phyloP scores from a whole-genome alignment of 2,797 vertebrate genomes.

The Pyrocephalus nanus region DNA sequence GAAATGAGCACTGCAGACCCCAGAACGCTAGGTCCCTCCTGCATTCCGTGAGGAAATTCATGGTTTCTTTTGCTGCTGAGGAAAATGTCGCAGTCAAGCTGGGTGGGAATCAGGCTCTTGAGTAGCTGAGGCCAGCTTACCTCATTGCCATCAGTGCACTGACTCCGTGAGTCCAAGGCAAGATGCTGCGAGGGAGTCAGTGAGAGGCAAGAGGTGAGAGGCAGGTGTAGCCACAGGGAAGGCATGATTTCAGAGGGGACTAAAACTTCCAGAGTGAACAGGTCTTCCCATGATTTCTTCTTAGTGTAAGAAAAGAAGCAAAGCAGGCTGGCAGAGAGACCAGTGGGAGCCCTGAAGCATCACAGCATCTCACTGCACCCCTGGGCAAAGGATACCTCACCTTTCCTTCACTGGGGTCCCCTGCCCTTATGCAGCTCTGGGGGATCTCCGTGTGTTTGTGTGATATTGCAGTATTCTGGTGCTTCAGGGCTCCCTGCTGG shows the following conservation, averaged over 20 bases:
- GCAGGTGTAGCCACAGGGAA: background rate
- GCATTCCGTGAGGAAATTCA: background rate
- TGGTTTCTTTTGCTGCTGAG: background rate
- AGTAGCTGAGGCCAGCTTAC: background rate
- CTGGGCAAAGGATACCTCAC: background rate
- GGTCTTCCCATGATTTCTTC: accelerated
- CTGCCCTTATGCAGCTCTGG: background rate
- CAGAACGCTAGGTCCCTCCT: background rate
- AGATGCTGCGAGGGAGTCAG: accelerated
- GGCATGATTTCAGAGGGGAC: background rate
- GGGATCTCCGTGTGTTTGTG: background rate
- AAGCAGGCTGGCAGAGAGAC: background rate
- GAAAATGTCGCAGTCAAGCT: background rate
- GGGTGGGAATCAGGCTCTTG: accelerated
- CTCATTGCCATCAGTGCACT: background rate
- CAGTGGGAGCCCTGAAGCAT: background rate
- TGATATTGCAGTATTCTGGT: background rate
- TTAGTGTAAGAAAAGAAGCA: background rate
- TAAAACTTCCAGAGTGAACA: background rate
- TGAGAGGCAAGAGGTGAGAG: no score
- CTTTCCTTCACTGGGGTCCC: accelerated
- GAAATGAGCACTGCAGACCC: background rate
- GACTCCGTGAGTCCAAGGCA: background rate
- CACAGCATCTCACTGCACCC: accelerated
- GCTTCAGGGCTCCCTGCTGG: background rate